Evolutionary conservation across 2,888 invertebrate species (phyloP), one percentile per base, ranked within the genome.

Genomic region (Pseudeuparius sepicola): DNA sequence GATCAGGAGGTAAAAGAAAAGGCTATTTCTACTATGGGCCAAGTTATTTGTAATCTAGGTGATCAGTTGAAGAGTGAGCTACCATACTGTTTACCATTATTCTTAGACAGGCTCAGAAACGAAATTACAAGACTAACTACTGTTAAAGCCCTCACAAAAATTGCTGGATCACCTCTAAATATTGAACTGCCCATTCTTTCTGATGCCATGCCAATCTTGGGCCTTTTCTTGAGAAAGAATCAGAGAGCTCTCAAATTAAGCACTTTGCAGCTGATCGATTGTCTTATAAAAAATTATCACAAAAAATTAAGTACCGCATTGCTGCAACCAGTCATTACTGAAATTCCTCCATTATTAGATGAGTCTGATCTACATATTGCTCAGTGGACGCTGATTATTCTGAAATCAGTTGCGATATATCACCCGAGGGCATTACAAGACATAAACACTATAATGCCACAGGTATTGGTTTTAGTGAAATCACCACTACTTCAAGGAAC

Each of bases 1-100:
- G 98, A 98, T 66, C 97, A 98, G 60, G 98, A 98, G 65, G 97
- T 98, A 0, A 97, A 98, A 62, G 98, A 98, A 58, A 75, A 93
- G 14, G 94, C 98, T 6, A 97, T 98, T 43, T 85, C 92, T 1
- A 92, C 96, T 52, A 89, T 92, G 82, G 93, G 94, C 9, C 90
- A 94, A 61, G 81, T 96, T 31, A 75, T 97, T 30, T 84, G 88
- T 40, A 88, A 89, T 60, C 77, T 96, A 47, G 94, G 93, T 1
- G 92, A 94, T 61, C 75, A 78, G 48, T 63, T 94, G 31, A 68
- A 78, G 60, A 70, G 71, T 39, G 89, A 94, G 59, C 67, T 96
- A 35, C 74, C 73, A 2, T 73, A 77, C 4, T 96, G 94, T 59
- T 68, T 98, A 43, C 94, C 96, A 4, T 84, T 98, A 55, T 90